Evolutionary conservation across 2,888 invertebrate species (phyloP), one percentile per base, ranked within the genome.

Genomic region (Sylvicola fuscatus): DNA sequence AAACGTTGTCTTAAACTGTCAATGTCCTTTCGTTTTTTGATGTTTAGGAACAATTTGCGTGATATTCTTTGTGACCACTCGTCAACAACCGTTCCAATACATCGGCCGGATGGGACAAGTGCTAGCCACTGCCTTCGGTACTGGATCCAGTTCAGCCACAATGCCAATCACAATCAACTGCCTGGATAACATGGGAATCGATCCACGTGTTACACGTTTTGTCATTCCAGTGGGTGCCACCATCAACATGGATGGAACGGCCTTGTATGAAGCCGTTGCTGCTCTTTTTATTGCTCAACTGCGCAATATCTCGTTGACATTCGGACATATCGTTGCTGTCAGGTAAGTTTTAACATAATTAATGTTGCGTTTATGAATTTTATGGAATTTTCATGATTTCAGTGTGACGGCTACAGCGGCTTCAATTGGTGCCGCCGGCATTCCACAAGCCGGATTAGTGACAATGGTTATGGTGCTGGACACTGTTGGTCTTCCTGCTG

Each of bases 261-360:
- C 95, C 2, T 65, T 98, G 17, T 98, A 98, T 53, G 97, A 98
- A 57, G 93, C 95, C 0, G 89, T 97, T 5, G 97, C 95, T 0
- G 95, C 95, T 14, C 79, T 97, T 45, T 98, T 95, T 53, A 95
- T 98, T 42, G 89, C 95, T 12, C 97, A 98, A 61, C 71, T 89
- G 43, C 71, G 86, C 49, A 72, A 74, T 45, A 69, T 87, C 39
- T 66, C 74, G 27, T 73, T 93, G 59, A 74, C 80, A 11, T 73
- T 92, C 43, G 86, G 89, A 14, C 78, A 84, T 54, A 77, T 92
- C 44, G 71, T 95, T 40, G 89, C 92, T 38, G 81, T 95, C 41
- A 87, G 89, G 90, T 89, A 55, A 59, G 14, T 21, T 30, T n/a
- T 27, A n/a, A 13, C n/a, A 32, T 30, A 30, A 30, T 30, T 30